A percentile compares a stretch with the other conserved stretches of the same genome.
These are phyloP conservation scores for Chinchilla lanigera DNA, from an alignment of 2,113 vertebrate genomes.

Conservation along the genomic window DNA sequence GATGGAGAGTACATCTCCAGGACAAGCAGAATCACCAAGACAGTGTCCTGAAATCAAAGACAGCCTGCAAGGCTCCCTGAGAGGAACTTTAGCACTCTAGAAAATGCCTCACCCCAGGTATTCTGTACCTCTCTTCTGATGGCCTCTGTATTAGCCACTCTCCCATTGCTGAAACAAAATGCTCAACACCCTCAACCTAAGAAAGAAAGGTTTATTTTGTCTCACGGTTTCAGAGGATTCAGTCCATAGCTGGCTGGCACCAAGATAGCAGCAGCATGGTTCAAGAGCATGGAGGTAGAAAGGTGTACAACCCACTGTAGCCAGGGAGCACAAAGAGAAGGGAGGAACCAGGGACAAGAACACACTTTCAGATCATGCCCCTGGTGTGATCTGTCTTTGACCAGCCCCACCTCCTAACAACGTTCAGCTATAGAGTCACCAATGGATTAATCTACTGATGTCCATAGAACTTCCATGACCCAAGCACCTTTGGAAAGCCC, in stretches of 20 bases:
- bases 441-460: too few species aligned
- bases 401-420: too few species aligned
- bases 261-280: background rate
- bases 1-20: background rate
- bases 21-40: background rate
- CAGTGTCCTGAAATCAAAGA: background rate
- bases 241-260: background rate
- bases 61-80: background rate
- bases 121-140: background rate
- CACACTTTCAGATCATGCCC: background rate
- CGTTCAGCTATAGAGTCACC: too few species aligned
- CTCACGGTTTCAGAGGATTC: background rate
- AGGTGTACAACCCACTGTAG: background rate
- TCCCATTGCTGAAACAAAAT: background rate
- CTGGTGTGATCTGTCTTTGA: background rate
- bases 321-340: background rate
- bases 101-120: background rate
- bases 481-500: too few species aligned
- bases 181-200: background rate
- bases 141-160: background rate
- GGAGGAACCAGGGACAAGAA: background rate
- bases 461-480: too few species aligned
- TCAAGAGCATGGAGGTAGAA: background rate
- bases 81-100: background rate
- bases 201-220: background rate